These are phyloP conservation scores for Aphidius gifuensis DNA, from an alignment of 1,140 invertebrate genomes.

Conservation along the genomic window DNA sequence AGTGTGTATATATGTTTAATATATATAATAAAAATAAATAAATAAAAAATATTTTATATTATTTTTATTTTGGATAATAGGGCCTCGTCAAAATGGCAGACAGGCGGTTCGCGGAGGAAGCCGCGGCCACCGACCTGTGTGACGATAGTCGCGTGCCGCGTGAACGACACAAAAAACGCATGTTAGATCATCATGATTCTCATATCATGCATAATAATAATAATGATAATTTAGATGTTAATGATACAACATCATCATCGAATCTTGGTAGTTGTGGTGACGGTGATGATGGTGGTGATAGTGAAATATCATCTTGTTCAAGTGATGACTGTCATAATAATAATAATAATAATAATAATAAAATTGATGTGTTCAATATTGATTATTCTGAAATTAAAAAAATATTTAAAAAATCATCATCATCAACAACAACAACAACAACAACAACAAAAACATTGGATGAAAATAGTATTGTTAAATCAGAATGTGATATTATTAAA, in stretches of 20 bases:
- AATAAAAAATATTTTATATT: not conserved
- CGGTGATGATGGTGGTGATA: no score
- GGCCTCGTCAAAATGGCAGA: constrained; percentile 47
- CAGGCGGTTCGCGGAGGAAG: constrained; percentile 43
- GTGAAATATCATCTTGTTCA: no score
- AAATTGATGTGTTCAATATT: constrained; percentile 4
- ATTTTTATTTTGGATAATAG: not conserved
- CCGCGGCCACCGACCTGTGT: constrained; percentile 31
- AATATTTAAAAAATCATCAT: no score
- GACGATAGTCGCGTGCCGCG: constrained; percentile 37
- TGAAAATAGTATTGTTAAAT: no score
- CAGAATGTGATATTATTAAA: no score
- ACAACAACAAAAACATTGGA: no score
- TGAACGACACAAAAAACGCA: constrained; percentile 39
- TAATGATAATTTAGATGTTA: constrained; percentile 7
- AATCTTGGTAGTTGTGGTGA: no score
- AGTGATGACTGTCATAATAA: constrained; percentile 1
- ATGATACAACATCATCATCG: not conserved
- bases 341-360: constrained; percentile 2
- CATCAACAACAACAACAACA: no score
- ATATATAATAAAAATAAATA: constrained; percentile 2
- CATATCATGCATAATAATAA: constrained; percentile 15
- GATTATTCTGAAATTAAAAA: no score
- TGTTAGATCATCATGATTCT: constrained; percentile 15
- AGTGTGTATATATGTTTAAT: no score